phyloP scores from a whole-genome alignment of 2,888 invertebrate genomes.

The Philonicus albiceps region DNA sequence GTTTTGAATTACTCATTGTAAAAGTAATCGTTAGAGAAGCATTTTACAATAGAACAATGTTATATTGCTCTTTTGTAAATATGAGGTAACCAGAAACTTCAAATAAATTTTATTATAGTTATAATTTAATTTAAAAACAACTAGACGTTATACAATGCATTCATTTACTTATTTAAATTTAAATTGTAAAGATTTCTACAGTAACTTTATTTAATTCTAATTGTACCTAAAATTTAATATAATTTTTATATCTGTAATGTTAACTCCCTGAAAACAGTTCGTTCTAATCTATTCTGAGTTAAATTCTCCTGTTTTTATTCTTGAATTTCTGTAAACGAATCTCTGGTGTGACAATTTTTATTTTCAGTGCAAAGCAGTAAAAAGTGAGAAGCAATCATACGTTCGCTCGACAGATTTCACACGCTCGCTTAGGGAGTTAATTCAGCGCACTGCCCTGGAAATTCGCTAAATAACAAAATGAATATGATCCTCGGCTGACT shows the following conservation, averaged over 20 bases:
- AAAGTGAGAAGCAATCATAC: not conserved
- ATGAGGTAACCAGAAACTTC: not conserved
- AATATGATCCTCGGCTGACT: not conserved
- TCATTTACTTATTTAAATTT: no score
- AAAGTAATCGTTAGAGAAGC: not conserved
- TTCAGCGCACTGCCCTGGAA: not conserved
- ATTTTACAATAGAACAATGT: no score
- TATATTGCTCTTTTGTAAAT: not conserved
- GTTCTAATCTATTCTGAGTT: no score
- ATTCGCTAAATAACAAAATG: constrained; percentile 11
- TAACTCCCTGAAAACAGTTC: no score
- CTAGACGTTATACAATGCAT: no score
- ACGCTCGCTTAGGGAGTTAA: not conserved
- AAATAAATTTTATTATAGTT: not conserved
- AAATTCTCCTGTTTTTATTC: not conserved
- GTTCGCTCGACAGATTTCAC: not conserved
- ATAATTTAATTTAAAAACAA: no score
- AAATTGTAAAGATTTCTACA: no score
- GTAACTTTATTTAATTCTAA: no score
- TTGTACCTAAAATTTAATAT: no score
- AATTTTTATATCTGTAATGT: no score
- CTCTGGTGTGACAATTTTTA: not conserved
- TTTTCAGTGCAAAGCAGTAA: not conserved
- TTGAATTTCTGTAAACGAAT: not conserved
- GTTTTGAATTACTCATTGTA: not conserved